A percentile compares a stretch with the other conserved stretches of the same genome.
Conservation (phyloP, 2,888 invertebrate species). For the Ceriagrion tenellum region DNA sequence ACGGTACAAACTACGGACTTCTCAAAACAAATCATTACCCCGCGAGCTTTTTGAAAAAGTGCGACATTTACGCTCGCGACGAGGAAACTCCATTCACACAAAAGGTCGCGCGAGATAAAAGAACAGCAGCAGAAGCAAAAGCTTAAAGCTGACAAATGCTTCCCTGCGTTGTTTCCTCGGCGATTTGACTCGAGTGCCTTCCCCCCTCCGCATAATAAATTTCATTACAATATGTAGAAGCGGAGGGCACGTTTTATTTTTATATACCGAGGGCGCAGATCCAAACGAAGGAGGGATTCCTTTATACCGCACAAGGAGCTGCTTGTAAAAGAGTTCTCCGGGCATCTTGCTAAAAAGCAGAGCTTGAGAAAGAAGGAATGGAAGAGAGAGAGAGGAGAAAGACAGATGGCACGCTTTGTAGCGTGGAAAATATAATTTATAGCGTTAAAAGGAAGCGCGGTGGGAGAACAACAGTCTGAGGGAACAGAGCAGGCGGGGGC, state of each 20-base stretch:
- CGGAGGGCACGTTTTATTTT: neutral
- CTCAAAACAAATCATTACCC: neutral
- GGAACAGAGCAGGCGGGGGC: neutral
- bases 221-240: neutral
- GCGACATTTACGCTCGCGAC: neutral
- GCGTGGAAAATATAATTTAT: conserved; percentile 4
- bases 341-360: neutral
- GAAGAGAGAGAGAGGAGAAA: neutral
- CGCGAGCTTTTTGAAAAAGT: neutral
- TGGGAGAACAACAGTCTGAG: neutral
- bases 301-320: neutral
- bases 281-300: neutral
- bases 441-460: neutral
- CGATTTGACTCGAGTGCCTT: neutral
- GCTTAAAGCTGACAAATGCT: neutral
- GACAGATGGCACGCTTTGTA: neutral
- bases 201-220: neutral
- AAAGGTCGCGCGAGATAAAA: neutral
- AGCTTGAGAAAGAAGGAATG: neutral
- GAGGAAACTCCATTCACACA: neutral
- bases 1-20: neutral
- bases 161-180: neutral
- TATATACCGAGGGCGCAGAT: neutral
- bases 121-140: neutral
- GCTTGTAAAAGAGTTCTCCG: neutral